A percentile compares a stretch with the other conserved stretches of the same genome.
These are phyloP conservation scores for Montipora capitata DNA, from an alignment of 92 coral and sea anemone species.

Conservation along the genomic window DNA sequence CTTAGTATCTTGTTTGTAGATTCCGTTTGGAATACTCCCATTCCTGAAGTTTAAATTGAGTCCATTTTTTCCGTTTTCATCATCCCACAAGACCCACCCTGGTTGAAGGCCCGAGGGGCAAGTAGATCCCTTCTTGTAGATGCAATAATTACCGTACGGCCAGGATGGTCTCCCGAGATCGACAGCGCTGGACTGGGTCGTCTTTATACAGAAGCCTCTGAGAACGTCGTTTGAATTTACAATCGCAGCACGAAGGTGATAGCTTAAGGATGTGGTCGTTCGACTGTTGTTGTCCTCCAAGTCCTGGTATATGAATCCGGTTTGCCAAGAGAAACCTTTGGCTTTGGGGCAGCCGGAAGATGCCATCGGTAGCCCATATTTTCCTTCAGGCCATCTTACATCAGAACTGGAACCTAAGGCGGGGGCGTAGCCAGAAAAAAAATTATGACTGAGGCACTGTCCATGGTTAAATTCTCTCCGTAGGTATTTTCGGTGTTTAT, in stretches of 20 bases:
- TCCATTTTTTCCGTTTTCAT: slow-evolving; percentile 39
- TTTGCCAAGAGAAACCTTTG: slow-evolving; percentile 49
- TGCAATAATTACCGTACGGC: slow-evolving; percentile 85
- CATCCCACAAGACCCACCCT: slow-evolving; percentile 86
- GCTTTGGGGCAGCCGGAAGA: slow-evolving; percentile 41
- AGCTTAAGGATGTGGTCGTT: slow-evolving; percentile 16
- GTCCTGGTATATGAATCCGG: slow-evolving; percentile 36
- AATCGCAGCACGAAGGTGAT: slow-evolving; percentile 74
- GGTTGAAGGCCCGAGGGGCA: slow-evolving; percentile 66
- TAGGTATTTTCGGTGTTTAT: too few relatives aligned
- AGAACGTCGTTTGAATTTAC: slow-evolving; percentile 53
- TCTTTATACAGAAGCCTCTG: slow-evolving; percentile 77
- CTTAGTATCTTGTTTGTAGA: slow-evolving; percentile 61
- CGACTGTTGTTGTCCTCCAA: slow-evolving; percentile 21
- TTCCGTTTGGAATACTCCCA: slow-evolving; percentile 80
- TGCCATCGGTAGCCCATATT: slow-evolving; percentile 52
- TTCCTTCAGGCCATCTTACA: slow-evolving; percentile 44
- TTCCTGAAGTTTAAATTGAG: slow-evolving; percentile 57
- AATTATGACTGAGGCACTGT: too few relatives aligned
- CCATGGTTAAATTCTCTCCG: too few relatives aligned
- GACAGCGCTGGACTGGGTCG: slow-evolving; percentile 32
- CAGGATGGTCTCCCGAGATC: slow-evolving; percentile 55
- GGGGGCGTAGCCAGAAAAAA: too few relatives aligned
- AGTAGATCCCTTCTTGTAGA: slow-evolving; percentile 71
- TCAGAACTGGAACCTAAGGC: slow-evolving; percentile 8